Evolutionary conservation across 1,140 invertebrate genomes (phyloP).

Genomic region (Drosophila paulistorum): DNA sequence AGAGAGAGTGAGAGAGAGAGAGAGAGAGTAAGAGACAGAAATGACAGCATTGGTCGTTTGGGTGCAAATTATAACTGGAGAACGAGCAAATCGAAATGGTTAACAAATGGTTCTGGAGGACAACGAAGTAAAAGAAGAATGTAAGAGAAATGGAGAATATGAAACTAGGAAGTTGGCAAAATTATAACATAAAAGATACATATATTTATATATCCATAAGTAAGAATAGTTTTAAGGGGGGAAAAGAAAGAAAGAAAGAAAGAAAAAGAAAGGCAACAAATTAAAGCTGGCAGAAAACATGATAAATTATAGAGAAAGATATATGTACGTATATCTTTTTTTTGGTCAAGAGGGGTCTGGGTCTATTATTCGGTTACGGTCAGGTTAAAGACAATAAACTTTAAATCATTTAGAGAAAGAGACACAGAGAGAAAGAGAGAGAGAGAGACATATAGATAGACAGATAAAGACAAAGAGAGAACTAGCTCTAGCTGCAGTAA

Average conservation of each 20-base stretch:
- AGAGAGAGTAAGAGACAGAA: constrained; percentile 12
- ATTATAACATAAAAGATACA: background rate
- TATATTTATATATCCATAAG: background rate
- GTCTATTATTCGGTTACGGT: background rate
- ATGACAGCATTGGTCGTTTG: constrained; percentile 6
- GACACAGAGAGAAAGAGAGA: constrained; percentile 28
- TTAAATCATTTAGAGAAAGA: background rate
- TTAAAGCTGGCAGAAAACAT: no score
- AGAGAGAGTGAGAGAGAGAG: no score
- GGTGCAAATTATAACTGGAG: constrained; percentile 45
- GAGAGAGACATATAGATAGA: constrained; percentile 5
- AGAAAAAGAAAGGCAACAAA: no score
- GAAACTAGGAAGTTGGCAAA: background rate
- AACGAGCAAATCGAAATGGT: background rate
- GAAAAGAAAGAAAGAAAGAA: no score
- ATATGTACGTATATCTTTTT: background rate
- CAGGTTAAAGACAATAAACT: constrained; percentile 8
- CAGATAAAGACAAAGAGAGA: constrained; percentile 37
- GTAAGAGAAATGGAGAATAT: background rate
- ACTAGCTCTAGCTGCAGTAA: constrained; percentile 52
- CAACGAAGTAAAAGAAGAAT: background rate
- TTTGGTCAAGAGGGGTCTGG: no score
- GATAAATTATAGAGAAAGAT: no score
- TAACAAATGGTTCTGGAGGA: background rate
- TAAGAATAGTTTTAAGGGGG: background rate